phyloP scores from a whole-genome alignment of 1,140 invertebrate genomes.

The Apis mellifera region Amel_HAv3.1 CM009938.2:11919501-11920000 shows the following conservation, averaged over 20 bases:
- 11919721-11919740: constrained; percentile 75
- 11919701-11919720: constrained; percentile 81
- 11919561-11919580: constrained; percentile 64
- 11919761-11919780: constrained; percentile 80
- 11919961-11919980: no score
- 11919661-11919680: constrained; percentile 76
- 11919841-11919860: not conserved
- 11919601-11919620: constrained; percentile 46
- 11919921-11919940: no score
- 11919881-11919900: not conserved
- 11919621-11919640: constrained; percentile 73
- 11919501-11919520: constrained; percentile 14
- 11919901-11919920: not conserved
- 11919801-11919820: constrained; percentile 80
- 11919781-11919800: constrained; percentile 82
- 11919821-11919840: constrained; percentile 76
- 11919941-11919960: no score
- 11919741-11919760: constrained; percentile 75
- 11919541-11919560: not conserved
- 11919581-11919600: constrained; percentile 44
- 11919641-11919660: constrained; percentile 65
- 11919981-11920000: no score
- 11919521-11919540: not conserved
- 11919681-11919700: constrained; percentile 81
- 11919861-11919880: not conserved